Base-by-base conservation (phyloP, 2,113 vertebrate genomes). In the Mesitornis unicolor region DNA sequence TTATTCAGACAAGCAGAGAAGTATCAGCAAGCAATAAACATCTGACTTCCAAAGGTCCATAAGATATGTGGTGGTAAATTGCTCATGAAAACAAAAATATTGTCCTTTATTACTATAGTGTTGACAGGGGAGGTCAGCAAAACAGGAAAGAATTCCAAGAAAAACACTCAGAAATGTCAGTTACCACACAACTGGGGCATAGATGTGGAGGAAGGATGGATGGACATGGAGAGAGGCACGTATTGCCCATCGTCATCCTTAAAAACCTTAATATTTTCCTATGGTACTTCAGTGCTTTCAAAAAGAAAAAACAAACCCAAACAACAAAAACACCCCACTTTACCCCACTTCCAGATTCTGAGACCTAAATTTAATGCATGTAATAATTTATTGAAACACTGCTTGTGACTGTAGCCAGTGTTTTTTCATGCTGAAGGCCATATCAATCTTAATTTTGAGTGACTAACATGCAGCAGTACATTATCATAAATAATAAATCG, bases 81-180 rank as follows among this genome's bases (percentile, higher is more conserved):
- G 87, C 48, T 94, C 91, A 40, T 70, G 78, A 93, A 86, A 97
- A 95, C 76, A 90, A 36, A 98, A 84, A 56, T 56, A 47, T 71
- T 95, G 78, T 84, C 83, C 69, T 82, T 85, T 92, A 93, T 82
- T 93, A 88, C 77, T 84, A 59, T 67, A 61, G 87, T 89, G 93
- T 92, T 97, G 97, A 94, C 94, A 95, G 95, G 64, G 51, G 84
- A 97, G 91, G 95, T 95, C 94, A 96, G 84, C 89, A 95, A 94
- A 95, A 91, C 63, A 78, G 64, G 54, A 50, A 84, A 90, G 68
- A 87, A 94, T 76, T 81, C 81, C 74, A 87, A 81, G 26, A 81
- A 91, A 84, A 57, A 65, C 70, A 57, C 68, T 74, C 84, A 87
- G 91, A 93, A 84, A 73, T 57, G 90, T 74, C 93, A 79, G 51